Conservation (phyloP, 2,797 vertebrate species). For the Hipposideros larvatus region DNA sequence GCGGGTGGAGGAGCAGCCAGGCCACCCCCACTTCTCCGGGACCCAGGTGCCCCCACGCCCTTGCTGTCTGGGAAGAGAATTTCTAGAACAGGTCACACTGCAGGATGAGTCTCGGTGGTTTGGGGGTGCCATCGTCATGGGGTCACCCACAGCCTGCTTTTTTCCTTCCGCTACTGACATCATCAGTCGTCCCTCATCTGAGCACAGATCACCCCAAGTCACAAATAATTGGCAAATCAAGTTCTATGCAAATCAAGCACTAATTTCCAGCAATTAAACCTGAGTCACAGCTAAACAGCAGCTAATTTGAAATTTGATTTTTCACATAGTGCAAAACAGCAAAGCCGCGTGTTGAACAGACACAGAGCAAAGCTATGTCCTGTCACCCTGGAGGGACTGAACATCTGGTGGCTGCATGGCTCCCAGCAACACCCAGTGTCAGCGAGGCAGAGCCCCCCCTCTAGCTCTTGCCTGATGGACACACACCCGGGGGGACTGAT, state of each 20-base stretch:
- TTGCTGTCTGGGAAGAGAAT: background rate
- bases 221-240: conserved; percentile 53
- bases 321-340: background rate
- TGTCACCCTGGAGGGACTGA: rapidly evolving
- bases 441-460: rapidly evolving
- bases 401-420: rapidly evolving
- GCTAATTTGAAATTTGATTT: conserved; percentile 30
- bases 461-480: background rate
- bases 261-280: conserved; percentile 67
- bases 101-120: rapidly evolving
- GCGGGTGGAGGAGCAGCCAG: too few relatives aligned
- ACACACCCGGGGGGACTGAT: rapidly evolving
- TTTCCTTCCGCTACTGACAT: background rate
- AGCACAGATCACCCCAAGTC: conserved; percentile 58
- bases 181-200: background rate
- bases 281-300: conserved; percentile 61
- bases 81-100: rapidly evolving
- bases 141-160: background rate
- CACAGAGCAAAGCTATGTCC: background rate
- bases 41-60: rapidly evolving
- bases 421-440: background rate
- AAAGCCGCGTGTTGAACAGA: background rate
- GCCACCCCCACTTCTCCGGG: background rate
- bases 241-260: conserved; percentile 58
- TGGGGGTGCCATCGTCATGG: rapidly evolving